phyloP scores from a whole-genome alignment of 2,113 vertebrate genomes.

The Corythornis cristatus region DNA sequence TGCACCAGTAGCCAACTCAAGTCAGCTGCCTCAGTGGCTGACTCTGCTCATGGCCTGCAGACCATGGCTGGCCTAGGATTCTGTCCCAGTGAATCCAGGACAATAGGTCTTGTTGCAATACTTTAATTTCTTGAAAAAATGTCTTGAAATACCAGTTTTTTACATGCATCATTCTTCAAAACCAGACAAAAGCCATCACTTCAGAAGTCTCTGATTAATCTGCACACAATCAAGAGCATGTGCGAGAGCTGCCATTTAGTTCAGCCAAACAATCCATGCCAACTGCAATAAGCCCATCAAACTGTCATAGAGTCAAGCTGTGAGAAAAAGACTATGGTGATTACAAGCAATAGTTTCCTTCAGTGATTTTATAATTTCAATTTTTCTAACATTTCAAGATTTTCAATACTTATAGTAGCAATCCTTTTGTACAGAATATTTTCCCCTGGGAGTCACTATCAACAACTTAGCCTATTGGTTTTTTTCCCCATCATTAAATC shows the following conservation, averaged over 20 bases:
- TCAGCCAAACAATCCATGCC: constrained; percentile 75
- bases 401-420: constrained; percentile 71
- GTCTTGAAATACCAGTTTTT: constrained; percentile 39
- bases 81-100: neutral
- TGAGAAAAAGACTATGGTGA: constrained; percentile 66
- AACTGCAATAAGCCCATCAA: constrained; percentile 78
- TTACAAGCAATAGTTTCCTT: constrained; percentile 76
- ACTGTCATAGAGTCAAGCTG: constrained; percentile 78
- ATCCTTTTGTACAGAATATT: constrained; percentile 66
- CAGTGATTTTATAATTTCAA: constrained; percentile 79
- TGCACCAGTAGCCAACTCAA: neutral
- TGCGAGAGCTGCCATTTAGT: constrained; percentile 71
- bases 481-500: constrained; percentile 77
- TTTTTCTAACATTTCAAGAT: constrained; percentile 79
- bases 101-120: neutral
- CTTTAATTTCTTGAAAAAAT: constrained; percentile 21
- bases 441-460: constrained; percentile 73
- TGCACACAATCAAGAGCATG: constrained; percentile 71
- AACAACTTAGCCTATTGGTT: constrained; percentile 76
- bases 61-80: neutral
- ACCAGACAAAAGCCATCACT: constrained; percentile 64
- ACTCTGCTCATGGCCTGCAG: neutral
- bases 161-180: constrained; percentile 61
- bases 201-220: constrained; percentile 77
- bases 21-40: neutral